Base-by-base conservation (phyloP, 2,888 invertebrate genomes). In the Luffia ferchaultella region DNA sequence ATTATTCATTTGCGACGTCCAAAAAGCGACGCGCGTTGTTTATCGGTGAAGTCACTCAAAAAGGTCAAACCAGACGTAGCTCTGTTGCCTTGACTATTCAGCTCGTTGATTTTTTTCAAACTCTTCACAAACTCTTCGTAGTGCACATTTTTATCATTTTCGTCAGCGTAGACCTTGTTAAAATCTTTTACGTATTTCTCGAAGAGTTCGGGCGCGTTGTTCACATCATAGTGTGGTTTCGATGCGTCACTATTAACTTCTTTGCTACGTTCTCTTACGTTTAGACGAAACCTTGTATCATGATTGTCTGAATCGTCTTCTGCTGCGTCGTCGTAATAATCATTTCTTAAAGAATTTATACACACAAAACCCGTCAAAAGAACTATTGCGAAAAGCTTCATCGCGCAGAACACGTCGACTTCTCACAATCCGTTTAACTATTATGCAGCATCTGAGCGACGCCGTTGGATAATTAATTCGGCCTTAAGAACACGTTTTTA, bases 121-220 rank as follows among this genome's bases (percentile, higher is more conserved):
- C 56, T 53, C 47, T 57, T 18, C 7, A 48, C 45, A 18, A 74
- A 74, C 2, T 63, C 61, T 30, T 57, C 42, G 45, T 54, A 70
- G 52, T 69, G 73, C 1, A 20, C 17, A 0, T 61, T 50, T 53
- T 50, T 62, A 40, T 74, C 73, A 0, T 52, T 62, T 0, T 60
- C 62, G 56, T 67, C 60, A 44, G 64, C 65, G 52, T 73, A 73
- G 1, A 52, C 18, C 53, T 57, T 68, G 20, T 67, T 51, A 51
- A 58, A 54, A 1, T 68, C 62, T 45, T 60, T 57, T 1, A 67
- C 53, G 51, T 65, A 73, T n/a, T 62, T 42, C 0, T 62, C 62
- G 30, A 72, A 74, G 9, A 66, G 40, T 0, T 17, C 42, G 1
- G 53, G 53, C 0, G 66, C 66, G 3, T 69, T 46, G 2, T 49